Conservation (phyloP, 2,113 vertebrate genomes). For the Melozone crissalis region DNA sequence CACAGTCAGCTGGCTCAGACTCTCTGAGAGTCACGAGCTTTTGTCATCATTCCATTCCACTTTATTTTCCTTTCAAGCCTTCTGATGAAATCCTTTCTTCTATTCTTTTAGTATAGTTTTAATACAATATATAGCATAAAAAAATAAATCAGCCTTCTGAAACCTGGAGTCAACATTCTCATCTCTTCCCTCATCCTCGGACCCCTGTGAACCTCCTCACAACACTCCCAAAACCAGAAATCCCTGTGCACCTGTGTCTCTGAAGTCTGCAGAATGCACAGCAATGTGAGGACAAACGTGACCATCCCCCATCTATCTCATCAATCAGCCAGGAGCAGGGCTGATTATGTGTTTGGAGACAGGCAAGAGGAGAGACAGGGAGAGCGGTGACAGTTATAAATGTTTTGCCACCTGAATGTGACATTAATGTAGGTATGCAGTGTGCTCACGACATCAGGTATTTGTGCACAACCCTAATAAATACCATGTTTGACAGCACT, state of each 20-base stretch:
- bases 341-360: background rate
- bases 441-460: background rate
- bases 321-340: background rate
- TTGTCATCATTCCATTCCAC: too few species aligned
- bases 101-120: too few species aligned
- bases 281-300: background rate
- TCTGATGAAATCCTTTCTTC: too few species aligned
- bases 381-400: slow-evolving; percentile 17
- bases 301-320: background rate
- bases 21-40: too few species aligned
- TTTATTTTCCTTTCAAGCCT: too few species aligned
- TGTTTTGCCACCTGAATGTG: slow-evolving; percentile 8
- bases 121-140: too few species aligned
- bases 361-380: background rate
- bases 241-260: background rate
- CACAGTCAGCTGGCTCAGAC: too few species aligned
- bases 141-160: too few species aligned
- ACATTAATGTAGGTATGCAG: slow-evolving; percentile 15
- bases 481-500: background rate
- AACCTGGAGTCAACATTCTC: too few species aligned
- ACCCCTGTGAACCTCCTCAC: too few species aligned
- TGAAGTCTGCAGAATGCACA: background rate
- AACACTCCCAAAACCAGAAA: background rate
- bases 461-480: slow-evolving; percentile 22
- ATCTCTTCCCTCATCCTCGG: too few species aligned